Conservation (phyloP, 2,797 vertebrate species). For the Garrulus glandarius region DNA sequence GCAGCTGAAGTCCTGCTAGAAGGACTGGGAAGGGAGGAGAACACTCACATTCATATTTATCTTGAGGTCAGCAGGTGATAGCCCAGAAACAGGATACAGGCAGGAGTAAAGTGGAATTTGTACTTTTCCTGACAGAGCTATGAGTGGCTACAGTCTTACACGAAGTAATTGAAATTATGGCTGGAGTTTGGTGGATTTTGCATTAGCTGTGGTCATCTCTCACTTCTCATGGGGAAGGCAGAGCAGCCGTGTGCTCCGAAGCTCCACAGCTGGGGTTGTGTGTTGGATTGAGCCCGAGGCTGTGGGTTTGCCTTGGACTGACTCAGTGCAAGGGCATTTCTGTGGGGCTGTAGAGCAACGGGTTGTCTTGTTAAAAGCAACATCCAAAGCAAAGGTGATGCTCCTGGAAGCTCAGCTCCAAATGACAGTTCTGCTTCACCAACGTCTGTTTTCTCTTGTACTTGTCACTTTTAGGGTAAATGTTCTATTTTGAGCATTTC, state of each 20-base stretch:
- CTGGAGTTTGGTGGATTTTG: not conserved
- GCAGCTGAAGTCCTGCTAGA: not conserved
- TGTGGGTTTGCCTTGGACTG: not conserved
- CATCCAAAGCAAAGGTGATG: not conserved
- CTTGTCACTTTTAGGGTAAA: not conserved
- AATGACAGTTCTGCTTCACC: not conserved
- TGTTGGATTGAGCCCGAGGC: not conserved
- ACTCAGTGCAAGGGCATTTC: not conserved
- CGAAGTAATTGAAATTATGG: not conserved
- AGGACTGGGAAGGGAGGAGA: not conserved
- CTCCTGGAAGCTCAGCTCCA: not conserved
- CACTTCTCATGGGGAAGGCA: not conserved
- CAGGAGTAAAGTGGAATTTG: not conserved
- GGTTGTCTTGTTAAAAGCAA: not conserved
- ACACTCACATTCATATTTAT: not conserved
- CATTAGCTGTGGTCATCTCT: not conserved
- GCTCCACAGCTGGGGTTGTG: not conserved
- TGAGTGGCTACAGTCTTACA: fast-evolving
- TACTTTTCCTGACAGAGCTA: not conserved
- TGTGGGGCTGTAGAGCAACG: not conserved
- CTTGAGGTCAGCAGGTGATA: not conserved
- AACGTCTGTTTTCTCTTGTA: not conserved
- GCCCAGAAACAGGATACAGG: not conserved
- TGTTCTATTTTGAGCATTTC: not conserved
- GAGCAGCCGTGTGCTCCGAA: not conserved